phyloP scores from a whole-genome alignment of 2,797 vertebrate genomes.

The Miichthys miiuy region DNA sequence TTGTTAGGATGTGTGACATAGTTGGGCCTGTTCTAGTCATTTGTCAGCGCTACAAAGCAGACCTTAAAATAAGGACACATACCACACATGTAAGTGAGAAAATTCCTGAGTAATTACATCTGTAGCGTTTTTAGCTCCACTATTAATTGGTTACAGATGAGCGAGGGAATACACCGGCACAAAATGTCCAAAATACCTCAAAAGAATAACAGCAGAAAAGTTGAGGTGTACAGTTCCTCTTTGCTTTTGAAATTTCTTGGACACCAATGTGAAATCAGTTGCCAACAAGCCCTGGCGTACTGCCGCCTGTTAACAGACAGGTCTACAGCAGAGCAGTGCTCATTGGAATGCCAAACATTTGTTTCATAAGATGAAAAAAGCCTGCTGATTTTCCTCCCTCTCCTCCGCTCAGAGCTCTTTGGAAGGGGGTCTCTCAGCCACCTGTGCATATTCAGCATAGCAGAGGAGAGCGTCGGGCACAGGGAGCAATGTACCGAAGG shows the following conservation, averaged over 20 bases:
- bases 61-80: constrained; percentile 70
- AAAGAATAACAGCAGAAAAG: constrained; percentile 63
- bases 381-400: constrained; percentile 71
- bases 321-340: constrained; percentile 75
- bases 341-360: constrained; percentile 84
- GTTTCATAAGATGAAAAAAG: constrained; percentile 78
- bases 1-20: constrained; percentile 62
- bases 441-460: constrained; percentile 84
- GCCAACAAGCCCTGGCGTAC: constrained; percentile 70
- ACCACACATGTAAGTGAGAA: constrained; percentile 70
- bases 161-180: constrained; percentile 42
- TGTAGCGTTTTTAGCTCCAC: constrained; percentile 60
- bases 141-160: constrained; percentile 74
- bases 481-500: constrained; percentile 67
- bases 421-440: constrained; percentile 74
- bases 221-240: constrained; percentile 60
- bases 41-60: constrained; percentile 65
- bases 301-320: constrained; percentile 75
- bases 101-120: constrained; percentile 77
- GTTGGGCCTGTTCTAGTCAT: constrained; percentile 41
- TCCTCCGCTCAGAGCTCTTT: constrained; percentile 61
- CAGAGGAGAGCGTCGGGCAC: constrained; percentile 63
- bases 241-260: constrained; percentile 62
- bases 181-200: constrained; percentile 61
- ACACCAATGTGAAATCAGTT: constrained; percentile 65